Percentiles rank a stretch among this genome's conserved stretches.
phyloP scores from a whole-genome alignment of 92 coral and sea anemone genomes.

The Muricea muricata region DNA sequence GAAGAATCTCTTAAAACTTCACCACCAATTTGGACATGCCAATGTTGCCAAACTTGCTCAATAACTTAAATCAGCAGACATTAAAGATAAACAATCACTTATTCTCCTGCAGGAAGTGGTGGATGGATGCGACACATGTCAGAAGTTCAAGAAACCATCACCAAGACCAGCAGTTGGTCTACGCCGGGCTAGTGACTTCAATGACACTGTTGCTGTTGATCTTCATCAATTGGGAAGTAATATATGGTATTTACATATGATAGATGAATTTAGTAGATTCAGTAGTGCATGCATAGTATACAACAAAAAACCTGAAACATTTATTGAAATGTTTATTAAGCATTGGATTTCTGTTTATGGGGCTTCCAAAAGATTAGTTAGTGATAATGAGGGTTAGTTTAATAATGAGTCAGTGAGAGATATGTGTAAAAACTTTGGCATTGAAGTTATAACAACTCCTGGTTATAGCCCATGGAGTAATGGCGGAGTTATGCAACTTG shows the following conservation, averaged over 20 bases:
- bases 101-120: background rate
- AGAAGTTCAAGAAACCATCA: background rate
- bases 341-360: conserved; percentile 31
- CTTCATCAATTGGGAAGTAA: conserved; percentile 5
- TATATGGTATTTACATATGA: conserved; percentile 14
- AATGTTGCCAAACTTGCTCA: background rate
- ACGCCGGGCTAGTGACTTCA: background rate
- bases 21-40: conserved; percentile 14
- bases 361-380: background rate
- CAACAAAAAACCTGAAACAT: background rate
- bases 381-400: conserved; percentile 31
- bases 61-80: background rate
- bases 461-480: conserved; percentile 41
- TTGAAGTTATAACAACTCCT: conserved; percentile 13
- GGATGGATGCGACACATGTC: background rate
- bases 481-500: conserved; percentile 28
- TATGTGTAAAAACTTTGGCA: conserved; percentile 23
- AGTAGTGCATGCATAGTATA: conserved; percentile 4
- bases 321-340: background rate
- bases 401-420: background rate
- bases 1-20: background rate
- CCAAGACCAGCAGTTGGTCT: background rate
- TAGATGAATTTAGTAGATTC: conserved; percentile 8
- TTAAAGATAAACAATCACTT: background rate
- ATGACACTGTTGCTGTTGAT: conserved; percentile 14